A percentile compares a stretch with the other conserved stretches of the same genome.
Evolutionary conservation across 2,113 vertebrate species (phyloP).

Genomic region (Larimichthys crocea): DNA sequence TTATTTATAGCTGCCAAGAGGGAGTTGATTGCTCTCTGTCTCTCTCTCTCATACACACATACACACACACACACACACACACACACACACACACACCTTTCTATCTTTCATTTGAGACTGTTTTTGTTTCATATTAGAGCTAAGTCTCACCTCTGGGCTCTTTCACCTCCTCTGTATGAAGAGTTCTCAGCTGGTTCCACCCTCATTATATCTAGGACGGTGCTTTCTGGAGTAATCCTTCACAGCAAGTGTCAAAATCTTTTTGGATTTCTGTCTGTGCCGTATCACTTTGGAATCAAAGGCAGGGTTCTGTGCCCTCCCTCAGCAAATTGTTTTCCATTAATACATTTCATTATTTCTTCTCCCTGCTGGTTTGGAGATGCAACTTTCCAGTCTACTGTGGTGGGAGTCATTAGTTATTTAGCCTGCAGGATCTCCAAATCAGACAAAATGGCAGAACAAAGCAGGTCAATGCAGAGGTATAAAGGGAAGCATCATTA

Average conservation of each 20-base stretch:
- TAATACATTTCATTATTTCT: constrained; percentile 39
- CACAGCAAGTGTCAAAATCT: constrained; percentile 7
- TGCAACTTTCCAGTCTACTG: not conserved
- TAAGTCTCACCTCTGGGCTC: constrained; percentile 40
- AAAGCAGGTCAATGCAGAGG: constrained; percentile 3
- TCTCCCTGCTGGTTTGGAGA: constrained; percentile 19
- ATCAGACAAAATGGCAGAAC: constrained; percentile 17
- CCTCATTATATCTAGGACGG: constrained; percentile 29
- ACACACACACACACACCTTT: not conserved
- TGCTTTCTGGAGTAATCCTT: constrained; percentile 28
- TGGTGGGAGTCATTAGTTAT: not conserved
- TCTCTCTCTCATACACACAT: not conserved
- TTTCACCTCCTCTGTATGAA: constrained; percentile 37
- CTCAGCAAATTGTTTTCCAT: not conserved
- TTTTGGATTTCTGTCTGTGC: constrained; percentile 1
- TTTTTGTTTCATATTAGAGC: not conserved
- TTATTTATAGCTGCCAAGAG: constrained; percentile 67
- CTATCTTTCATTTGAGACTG: constrained; percentile 2
- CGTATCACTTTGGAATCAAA: constrained; percentile 9
- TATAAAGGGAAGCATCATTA: constrained; percentile 7
- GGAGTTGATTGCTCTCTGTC: constrained; percentile 30
- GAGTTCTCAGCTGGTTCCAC: constrained; percentile 21
- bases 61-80: constrained; percentile 2
- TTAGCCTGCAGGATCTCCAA: constrained; percentile 8
- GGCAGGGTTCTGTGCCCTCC: not conserved